Evolutionary conservation across 2,888 invertebrate genomes (phyloP).

Genomic region (Apocheima hispidaria): DNA sequence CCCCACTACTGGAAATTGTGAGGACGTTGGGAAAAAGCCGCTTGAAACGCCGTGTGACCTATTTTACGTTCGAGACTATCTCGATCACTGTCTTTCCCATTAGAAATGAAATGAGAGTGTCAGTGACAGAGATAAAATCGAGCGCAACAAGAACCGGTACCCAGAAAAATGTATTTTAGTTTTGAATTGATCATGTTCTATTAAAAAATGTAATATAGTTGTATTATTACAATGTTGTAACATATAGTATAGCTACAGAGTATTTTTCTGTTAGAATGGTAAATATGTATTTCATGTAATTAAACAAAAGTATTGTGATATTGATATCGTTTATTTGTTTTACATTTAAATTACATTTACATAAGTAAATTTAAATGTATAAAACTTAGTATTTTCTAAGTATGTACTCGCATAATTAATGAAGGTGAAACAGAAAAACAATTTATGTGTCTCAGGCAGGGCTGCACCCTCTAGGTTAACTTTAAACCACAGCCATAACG

Average conservation of each 20-base stretch:
- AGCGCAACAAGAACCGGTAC: not conserved
- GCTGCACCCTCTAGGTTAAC: too few relatives aligned
- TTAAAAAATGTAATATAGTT: not conserved
- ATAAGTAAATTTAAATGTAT: too few relatives aligned
- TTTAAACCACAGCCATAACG: too few relatives aligned
- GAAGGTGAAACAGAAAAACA: not conserved
- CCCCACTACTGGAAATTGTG: too few relatives aligned
- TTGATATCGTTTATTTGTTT: not conserved
- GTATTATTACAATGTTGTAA: not conserved
- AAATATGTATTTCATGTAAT: not conserved
- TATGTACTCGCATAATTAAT: too few relatives aligned
- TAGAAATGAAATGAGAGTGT: not conserved
- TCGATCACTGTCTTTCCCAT: not conserved
- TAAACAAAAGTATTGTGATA: not conserved
- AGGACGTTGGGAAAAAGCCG: too few relatives aligned
- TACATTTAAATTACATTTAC: not conserved
- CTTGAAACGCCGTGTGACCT: too few relatives aligned
- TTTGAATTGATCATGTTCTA: not conserved
- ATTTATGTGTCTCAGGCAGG: not conserved
- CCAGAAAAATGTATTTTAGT: not conserved
- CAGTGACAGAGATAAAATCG: not conserved
- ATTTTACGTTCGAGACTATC: not conserved
- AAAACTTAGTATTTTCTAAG: too few relatives aligned
- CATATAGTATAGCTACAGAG: not conserved
- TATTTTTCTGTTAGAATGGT: not conserved